Percentiles rank a stretch among this genome's conserved stretches.
Conservation (phyloP, 2,797 vertebrate genomes). For the Siniperca obscura region DNA sequence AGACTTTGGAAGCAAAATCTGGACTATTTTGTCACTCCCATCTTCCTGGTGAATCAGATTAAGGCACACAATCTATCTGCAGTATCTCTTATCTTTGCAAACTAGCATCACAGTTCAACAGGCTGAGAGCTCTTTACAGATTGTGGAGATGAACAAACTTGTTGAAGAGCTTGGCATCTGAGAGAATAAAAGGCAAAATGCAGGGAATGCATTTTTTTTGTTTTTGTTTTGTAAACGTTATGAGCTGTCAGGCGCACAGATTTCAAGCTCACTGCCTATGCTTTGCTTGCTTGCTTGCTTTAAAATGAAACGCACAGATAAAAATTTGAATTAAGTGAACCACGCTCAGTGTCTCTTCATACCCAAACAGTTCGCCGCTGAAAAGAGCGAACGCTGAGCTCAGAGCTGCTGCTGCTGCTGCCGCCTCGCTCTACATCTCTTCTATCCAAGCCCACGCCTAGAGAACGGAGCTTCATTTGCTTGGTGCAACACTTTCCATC, state of each 20-base stretch:
- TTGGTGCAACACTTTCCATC: conserved; percentile 72
- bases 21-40: conserved; percentile 7
- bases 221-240: conserved; percentile 84
- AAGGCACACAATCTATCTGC: conserved; percentile 66
- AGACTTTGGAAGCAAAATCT: conserved; percentile 38
- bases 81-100: conserved; percentile 60
- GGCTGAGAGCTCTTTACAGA: conserved; percentile 47
- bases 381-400: conserved; percentile 38
- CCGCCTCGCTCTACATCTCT: conserved; percentile 33
- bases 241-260: conserved; percentile 70
- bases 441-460: conserved; percentile 29
- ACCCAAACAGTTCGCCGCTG: conserved; percentile 42
- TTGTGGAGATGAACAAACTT: conserved; percentile 27
- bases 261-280: conserved; percentile 60
- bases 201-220: conserved; percentile 86
- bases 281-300: conserved; percentile 61
- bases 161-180: conserved; percentile 87
- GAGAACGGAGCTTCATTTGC: conserved; percentile 69
- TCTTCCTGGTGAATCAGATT: conserved; percentile 46
- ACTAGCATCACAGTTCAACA: conserved; percentile 56
- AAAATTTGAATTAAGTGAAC: conserved; percentile 68
- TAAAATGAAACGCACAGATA: conserved; percentile 76
- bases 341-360: conserved; percentile 63
- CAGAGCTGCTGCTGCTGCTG: conserved; percentile 40
- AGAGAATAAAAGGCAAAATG: conserved; percentile 81